Evolutionary conservation across 92 coral and sea anemone genomes (phyloP).

Genomic region (Phenganax subtilis): DNA sequence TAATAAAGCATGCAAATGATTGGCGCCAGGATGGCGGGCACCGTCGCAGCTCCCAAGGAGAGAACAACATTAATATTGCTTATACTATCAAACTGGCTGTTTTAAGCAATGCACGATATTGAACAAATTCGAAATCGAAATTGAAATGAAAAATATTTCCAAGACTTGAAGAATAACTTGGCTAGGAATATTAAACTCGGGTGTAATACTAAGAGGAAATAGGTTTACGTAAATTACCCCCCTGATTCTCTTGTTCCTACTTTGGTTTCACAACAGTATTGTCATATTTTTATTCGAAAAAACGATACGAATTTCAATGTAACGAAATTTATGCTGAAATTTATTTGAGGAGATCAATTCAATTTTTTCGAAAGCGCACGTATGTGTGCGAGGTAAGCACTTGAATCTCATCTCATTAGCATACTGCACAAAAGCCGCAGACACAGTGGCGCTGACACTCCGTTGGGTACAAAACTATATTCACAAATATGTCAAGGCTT

Average conservation of each 20-base stretch:
- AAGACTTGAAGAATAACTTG: no score
- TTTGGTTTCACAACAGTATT: constrained; percentile 21
- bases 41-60: constrained; percentile 31
- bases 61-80: constrained; percentile 22
- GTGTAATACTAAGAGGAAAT: constrained; percentile 17
- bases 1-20: constrained; percentile 45
- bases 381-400: constrained; percentile 13
- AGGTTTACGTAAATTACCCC: constrained; percentile 32
- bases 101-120: not conserved
- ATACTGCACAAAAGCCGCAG: constrained; percentile 62
- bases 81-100: constrained; percentile 26
- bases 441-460: constrained; percentile 82
- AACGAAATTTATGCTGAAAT: not conserved
- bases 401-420: constrained; percentile 47
- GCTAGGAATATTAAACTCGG: not conserved
- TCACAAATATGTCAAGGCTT: constrained; percentile 50
- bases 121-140: not conserved
- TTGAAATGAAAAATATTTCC: no score
- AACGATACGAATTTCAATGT: not conserved
- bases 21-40: constrained; percentile 44
- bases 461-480: constrained; percentile 68
- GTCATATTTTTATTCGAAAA: not conserved
- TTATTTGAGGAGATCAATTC: no score
- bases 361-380: not conserved
- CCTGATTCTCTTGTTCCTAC: not conserved